A percentile compares a stretch with the other conserved stretches of the same genome.
Conservation (phyloP, 2,888 invertebrate genomes). For the Hesperia comma region DNA sequence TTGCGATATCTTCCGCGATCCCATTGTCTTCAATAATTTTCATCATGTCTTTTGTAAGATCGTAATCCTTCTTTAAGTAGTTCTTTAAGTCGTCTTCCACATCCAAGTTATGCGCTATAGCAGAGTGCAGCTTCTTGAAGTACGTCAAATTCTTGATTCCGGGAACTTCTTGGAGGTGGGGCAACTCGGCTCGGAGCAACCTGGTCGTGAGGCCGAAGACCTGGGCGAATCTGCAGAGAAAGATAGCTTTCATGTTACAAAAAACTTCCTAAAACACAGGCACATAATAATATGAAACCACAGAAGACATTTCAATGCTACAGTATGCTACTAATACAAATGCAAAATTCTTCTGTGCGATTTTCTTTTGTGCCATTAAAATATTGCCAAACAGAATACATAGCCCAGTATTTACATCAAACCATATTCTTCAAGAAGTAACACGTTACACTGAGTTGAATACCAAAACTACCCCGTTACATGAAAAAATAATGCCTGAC, state of each 20-base stretch:
- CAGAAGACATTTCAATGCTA: too few relatives aligned
- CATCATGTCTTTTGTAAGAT: conserved; percentile 46
- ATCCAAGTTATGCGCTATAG: conserved; percentile 61
- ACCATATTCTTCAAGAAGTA: too few relatives aligned
- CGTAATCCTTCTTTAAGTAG: conserved; percentile 49
- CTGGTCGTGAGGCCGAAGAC: conserved; percentile 59
- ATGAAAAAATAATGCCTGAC: too few relatives aligned
- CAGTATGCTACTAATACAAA: too few relatives aligned
- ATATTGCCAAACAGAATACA: too few relatives aligned
- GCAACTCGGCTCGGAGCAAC: conserved; percentile 62
- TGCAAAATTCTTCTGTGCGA: too few relatives aligned
- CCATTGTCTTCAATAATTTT: conserved; percentile 46
- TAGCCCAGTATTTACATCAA: too few relatives aligned
- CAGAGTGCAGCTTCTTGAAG: conserved; percentile 53
- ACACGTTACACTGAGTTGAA: too few relatives aligned
- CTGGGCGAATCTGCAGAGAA: conserved; percentile 55
- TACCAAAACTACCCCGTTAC: too few relatives aligned
- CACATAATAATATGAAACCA: too few relatives aligned
- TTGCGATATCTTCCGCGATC: conserved; percentile 50
- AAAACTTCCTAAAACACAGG: too few relatives aligned
- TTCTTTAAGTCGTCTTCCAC: conserved; percentile 53
- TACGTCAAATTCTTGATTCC: conserved; percentile 61
- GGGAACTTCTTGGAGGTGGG: conserved; percentile 65
- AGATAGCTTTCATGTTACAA: conserved; percentile 1
- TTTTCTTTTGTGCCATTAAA: too few relatives aligned